Evolutionary conservation across 1,140 invertebrate species (phyloP).

Genomic region (Daktulosphaira vitifoliae): DNA sequence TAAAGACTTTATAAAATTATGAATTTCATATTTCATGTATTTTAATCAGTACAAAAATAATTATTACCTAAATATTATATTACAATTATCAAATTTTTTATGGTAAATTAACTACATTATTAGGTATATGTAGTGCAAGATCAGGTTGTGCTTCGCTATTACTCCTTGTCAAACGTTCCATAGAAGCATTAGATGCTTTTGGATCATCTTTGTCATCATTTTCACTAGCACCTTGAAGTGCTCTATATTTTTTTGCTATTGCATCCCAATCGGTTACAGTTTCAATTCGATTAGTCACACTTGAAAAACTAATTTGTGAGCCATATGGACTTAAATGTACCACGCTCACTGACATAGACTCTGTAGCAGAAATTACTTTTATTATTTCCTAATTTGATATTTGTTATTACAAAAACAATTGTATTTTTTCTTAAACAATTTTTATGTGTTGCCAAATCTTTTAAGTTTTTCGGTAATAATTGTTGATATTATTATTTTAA

Average conservation of each 20-base stretch:
- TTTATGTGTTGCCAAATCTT: not conserved
- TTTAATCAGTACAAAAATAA: no score
- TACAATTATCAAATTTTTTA: no score
- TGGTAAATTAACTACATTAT: slow-evolving; percentile 8
- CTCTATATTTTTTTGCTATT: slow-evolving; percentile 81
- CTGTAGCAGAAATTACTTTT: slow-evolving; percentile 47
- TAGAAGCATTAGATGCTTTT: slow-evolving; percentile 13
- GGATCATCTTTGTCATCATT: slow-evolving; percentile 41
- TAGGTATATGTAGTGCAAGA: not conserved
- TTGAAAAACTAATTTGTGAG: slow-evolving; percentile 69
- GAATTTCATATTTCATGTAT: no score
- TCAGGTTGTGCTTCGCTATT: slow-evolving; percentile 14
- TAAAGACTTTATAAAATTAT: no score
- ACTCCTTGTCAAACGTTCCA: slow-evolving; percentile 17
- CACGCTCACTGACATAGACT: slow-evolving; percentile 64
- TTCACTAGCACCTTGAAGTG: slow-evolving; percentile 59
- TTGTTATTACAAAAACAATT: no score
- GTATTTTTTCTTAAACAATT: no score
- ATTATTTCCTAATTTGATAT: no score
- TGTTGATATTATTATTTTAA: no score
- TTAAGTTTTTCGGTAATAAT: no score
- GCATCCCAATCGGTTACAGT: slow-evolving; percentile 85
- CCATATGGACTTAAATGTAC: slow-evolving; percentile 70
- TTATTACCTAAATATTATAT: no score
- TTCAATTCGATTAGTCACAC: slow-evolving; percentile 64